Base-by-base conservation (phyloP, 2,113 vertebrate genomes). In the Campylomormyrus numenius region DNA sequence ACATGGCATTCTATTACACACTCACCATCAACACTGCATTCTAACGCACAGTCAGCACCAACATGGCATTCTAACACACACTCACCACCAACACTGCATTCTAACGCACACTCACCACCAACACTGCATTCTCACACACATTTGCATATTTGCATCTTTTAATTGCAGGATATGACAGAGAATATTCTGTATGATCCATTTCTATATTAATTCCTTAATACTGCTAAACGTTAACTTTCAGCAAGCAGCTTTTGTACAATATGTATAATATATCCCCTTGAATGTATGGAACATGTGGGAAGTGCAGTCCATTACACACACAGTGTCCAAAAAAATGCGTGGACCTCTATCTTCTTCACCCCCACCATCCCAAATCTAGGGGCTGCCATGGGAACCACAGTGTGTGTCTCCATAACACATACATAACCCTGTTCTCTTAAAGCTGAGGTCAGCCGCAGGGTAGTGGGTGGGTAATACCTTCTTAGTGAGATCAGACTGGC, bases 351-450 rank as follows among this genome's bases (percentile, higher is more conserved):
- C 24, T 66, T 45, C 49, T 21, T 53, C 89, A 53, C 66, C 13
- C 3, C 31, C 70, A 39, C 70, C 70, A 80, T 8, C 74, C 31
- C 35, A 80, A 80, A 80, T 19, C 13, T 42, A 48, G 42, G 53
- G 24, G 52, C 31, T 53, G 27, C 52, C 85, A 90, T 58, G 58
- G 50, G 77, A 86, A 88, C 90, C 52, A 46, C 19, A n/a, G 89
- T 85, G 27, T 86, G 53, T 42, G 8, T 80, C 58, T 87, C 58
- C 52, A 89, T 27, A 80, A 89, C 70, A 56, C 53, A 21, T 7
- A 21, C 19, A 90, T 39, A 42, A 31, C 45, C 53, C 24, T 53
- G 35, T n/a, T 39, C 58, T 66, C 46, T 85, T 58, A 45, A 88
- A 86, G 74, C 52, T 70, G 90, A 70, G 87, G 45, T 77, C 62